Conservation (phyloP, 2,113 vertebrate species). For the Marcusenius ussheri region DNA sequence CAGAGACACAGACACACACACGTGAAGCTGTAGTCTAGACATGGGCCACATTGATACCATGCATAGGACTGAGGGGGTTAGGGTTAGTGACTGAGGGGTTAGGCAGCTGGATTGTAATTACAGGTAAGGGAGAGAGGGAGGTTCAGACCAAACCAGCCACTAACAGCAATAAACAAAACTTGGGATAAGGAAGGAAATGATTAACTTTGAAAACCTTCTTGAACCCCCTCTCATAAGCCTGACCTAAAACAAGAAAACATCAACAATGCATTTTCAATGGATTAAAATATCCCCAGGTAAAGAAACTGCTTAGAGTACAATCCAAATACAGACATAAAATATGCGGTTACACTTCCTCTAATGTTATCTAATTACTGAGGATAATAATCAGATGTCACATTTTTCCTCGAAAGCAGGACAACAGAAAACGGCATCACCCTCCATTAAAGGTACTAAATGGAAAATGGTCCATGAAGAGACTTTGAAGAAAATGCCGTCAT, state of each 20-base stretch:
- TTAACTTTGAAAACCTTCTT: conserved; percentile 13
- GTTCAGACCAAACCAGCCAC: neutral
- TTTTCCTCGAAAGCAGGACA: neutral
- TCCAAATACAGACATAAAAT: neutral
- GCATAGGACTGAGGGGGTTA: neutral
- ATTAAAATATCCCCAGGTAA: neutral
- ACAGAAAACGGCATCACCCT: neutral
- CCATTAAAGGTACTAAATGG: neutral
- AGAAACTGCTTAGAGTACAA: neutral
- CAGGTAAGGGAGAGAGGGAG: neutral
- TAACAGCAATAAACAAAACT: neutral
- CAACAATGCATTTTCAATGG: neutral
- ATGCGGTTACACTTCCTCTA: neutral
- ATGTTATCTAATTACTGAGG: neutral
- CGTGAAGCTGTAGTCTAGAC: neutral
- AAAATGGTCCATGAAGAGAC: neutral
- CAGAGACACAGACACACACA: neutral
- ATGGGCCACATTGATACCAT: neutral
- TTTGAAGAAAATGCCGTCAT: neutral
- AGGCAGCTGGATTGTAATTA: neutral
- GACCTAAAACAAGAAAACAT: neutral
- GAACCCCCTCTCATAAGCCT: neutral
- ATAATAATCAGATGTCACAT: neutral
- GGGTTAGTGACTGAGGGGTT: neutral
- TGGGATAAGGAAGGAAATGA: conserved; percentile 13